Percentiles rank a stretch among this genome's conserved stretches.
phyloP scores from a whole-genome alignment of 2,888 invertebrate species.

The Leistus spinibarbis region DNA sequence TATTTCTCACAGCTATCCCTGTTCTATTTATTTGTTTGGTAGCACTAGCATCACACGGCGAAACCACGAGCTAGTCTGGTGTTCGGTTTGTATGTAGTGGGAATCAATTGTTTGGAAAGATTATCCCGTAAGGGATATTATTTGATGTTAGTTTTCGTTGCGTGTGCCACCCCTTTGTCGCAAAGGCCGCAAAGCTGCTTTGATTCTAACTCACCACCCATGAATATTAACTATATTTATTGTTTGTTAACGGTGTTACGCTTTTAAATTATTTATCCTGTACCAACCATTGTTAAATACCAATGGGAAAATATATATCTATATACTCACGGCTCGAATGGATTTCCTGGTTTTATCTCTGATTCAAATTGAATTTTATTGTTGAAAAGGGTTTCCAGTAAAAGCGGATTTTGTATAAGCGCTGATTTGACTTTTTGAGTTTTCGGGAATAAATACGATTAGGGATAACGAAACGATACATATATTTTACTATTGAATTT shows the following conservation, averaged over 20 bases:
- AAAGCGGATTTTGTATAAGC: conserved; percentile 3
- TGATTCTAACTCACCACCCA: conserved; percentile 16
- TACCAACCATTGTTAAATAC: neutral
- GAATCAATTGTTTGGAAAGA: conserved; percentile 56
- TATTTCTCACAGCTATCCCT: neutral
- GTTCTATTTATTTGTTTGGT: neutral
- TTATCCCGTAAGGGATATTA: conserved; percentile 51
- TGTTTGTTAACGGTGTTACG: conserved; percentile 38
- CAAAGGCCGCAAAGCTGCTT: conserved; percentile 28
- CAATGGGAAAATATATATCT: conserved; percentile 9
- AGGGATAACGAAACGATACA: neutral
- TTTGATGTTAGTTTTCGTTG: conserved; percentile 37
- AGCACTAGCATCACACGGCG: neutral
- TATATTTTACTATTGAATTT: neutral
- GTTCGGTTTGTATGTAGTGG: neutral
- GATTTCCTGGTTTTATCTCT: neutral
- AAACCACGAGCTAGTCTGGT: neutral
- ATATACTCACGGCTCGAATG: neutral
- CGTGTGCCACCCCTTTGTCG: conserved; percentile 25
- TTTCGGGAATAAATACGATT: neutral
- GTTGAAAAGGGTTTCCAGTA: neutral
- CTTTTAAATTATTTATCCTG: conserved; percentile 37
- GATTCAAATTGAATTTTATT: neutral
- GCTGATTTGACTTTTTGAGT: neutral
- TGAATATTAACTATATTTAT: conserved; percentile 39